Conservation (phyloP, 2,888 invertebrate species). For the Doris montereyensis region DNA sequence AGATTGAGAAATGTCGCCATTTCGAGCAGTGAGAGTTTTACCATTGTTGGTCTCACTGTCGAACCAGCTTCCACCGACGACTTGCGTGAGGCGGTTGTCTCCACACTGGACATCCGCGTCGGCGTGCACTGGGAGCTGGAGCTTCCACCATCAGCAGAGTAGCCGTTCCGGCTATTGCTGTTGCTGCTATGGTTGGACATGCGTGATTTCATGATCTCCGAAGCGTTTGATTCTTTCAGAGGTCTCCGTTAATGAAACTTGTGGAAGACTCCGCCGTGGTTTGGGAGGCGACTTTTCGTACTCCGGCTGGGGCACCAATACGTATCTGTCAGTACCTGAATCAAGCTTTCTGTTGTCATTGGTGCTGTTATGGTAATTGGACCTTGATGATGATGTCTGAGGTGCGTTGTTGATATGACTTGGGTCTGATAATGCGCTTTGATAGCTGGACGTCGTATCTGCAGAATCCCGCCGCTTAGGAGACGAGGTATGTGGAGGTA, state of each 20-base stretch:
- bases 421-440: constrained; percentile 23
- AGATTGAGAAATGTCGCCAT: too few relatives aligned
- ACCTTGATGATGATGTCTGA: too few relatives aligned
- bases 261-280: constrained; percentile 53
- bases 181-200: constrained; percentile 50
- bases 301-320: background rate
- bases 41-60: background rate
- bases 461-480: constrained; percentile 28
- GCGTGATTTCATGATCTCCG: constrained; percentile 56
- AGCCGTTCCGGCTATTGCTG: constrained; percentile 47
- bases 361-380: too few relatives aligned
- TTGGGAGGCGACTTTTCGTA: constrained; percentile 40
- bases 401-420: too few relatives aligned
- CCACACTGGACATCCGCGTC: constrained; percentile 23
- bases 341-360: too few relatives aligned
- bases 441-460: constrained; percentile 30
- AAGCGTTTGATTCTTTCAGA: constrained; percentile 58
- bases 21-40: background rate
- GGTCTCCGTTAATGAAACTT: constrained; percentile 52
- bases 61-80: constrained; percentile 3
- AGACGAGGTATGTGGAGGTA: too few relatives aligned
- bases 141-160: constrained; percentile 41
- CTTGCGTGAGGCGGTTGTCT: constrained; percentile 24
- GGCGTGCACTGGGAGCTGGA: constrained; percentile 4
- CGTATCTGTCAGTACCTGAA: too few relatives aligned